Conservation (phyloP, 1,140 invertebrate genomes). For the Orchestia grillus region DNA sequence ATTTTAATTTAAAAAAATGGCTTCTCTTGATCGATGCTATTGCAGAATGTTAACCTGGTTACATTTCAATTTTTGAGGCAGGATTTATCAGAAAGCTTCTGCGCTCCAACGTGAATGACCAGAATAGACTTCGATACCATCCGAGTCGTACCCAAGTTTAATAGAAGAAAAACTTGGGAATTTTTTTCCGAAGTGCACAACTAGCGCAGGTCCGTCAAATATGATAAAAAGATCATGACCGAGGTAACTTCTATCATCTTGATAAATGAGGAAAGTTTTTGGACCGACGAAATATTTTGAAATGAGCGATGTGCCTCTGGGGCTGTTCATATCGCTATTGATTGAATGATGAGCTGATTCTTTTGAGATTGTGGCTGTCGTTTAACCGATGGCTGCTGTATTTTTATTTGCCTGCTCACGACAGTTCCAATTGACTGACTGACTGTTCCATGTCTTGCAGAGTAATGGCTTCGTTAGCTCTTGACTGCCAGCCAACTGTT, state of each 20-base stretch:
- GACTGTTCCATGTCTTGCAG: neutral
- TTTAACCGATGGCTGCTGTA: neutral
- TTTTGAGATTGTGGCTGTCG: neutral
- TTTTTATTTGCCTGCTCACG: neutral
- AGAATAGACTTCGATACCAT: neutral
- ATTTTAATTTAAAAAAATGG: too few relatives aligned
- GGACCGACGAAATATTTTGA: neutral
- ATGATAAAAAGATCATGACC: slow-evolving; percentile 30
- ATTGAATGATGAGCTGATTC: neutral
- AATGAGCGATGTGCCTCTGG: slow-evolving; percentile 16
- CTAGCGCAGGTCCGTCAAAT: slow-evolving; percentile 4
- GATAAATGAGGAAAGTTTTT: slow-evolving; percentile 21
- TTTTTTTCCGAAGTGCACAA: neutral
- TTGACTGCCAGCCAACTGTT: neutral
- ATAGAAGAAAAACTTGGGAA: neutral
- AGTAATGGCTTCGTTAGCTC: neutral
- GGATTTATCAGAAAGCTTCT: too few relatives aligned
- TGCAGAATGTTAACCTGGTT: too few relatives aligned
- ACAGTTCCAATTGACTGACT: neutral
- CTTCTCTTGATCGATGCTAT: too few relatives aligned
- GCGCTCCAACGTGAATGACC: neutral
- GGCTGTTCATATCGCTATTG: neutral
- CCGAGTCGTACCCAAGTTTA: neutral
- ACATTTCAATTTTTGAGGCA: too few relatives aligned
- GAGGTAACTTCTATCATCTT: slow-evolving; percentile 19